Base-by-base conservation (phyloP, 1,140 invertebrate species). In the Zaprionus ghesquierei region DNA sequence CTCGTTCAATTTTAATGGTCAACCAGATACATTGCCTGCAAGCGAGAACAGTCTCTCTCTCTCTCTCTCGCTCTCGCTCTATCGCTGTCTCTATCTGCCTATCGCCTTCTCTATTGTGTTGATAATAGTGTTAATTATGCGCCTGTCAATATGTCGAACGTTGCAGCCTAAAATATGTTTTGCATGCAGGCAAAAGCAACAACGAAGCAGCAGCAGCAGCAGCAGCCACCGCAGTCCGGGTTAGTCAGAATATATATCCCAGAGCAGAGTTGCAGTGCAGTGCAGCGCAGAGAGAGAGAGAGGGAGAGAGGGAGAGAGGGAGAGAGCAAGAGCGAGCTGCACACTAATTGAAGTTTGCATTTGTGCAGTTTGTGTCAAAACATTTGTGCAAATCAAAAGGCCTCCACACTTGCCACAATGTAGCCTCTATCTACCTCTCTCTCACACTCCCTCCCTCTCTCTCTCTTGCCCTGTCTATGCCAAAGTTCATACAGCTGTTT, bases 61-160 rank as follows among this genome's bases (percentile, higher is more conserved):
- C 27, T 29, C 27, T 29, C 5, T 29, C 27, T 5, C 27, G 5
- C 27, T 29, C 27, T 6, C 27, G 27, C 44, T 20, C 55, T 29
- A 55, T 31, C 31, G 8, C 33, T 22, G 2, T 20, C 13, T 23
- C 29, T 20, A 4, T 29, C 33, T 18, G 13, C 9, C 38, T 53
- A 15, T 38, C 38, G 5, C 6, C 51, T 23, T 29, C 23, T 20
- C 15, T 49, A 63, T 56, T 81, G 65, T 79, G 62, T 81, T 72
- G 80, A 82, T 82, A 82, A 82, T 82, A 82, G 80, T 82, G 80
- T 82, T 82, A 82, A 82, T 82, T 82, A 82, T 82, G 80, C 80
- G 80, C 80, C 76, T 82, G 80, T 82, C 80, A 82, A 82, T 82
- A 84, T 82, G 80, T 76, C 79, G 84, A 82, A 79, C 71, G 59